phyloP scores from a whole-genome alignment of 2,797 vertebrate genomes.

The Cossypha polioptera region DNA sequence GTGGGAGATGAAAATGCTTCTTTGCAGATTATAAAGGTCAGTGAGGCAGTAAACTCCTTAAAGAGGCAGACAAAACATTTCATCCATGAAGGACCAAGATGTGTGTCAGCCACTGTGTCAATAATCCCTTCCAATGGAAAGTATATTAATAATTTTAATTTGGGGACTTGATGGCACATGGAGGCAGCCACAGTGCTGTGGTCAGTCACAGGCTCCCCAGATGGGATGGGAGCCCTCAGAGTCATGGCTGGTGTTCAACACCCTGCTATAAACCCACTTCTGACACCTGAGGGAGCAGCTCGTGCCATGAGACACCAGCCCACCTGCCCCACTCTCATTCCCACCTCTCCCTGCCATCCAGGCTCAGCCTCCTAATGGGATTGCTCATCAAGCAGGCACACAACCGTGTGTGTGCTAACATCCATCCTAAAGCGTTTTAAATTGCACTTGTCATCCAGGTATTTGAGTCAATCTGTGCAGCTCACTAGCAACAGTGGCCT shows the following conservation, averaged over 20 bases:
- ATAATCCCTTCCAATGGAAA: background rate
- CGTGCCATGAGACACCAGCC: background rate
- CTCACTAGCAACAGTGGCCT: background rate
- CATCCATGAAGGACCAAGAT: background rate
- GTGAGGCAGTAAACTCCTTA: constrained; percentile 69
- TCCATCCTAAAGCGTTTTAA: background rate
- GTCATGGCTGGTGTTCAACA: background rate
- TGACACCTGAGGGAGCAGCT: background rate
- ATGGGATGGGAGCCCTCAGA: background rate
- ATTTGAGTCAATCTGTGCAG: background rate
- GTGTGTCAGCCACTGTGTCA: background rate
- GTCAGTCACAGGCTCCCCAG: background rate
- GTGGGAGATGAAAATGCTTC: constrained; percentile 69
- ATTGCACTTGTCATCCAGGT: background rate
- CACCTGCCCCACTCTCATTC: background rate
- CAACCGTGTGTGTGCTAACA: background rate
- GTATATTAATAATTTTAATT: background rate
- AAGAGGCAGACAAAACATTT: constrained; percentile 63
- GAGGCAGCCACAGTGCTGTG: background rate
- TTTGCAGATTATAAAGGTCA: constrained; percentile 75
- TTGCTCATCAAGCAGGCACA: rapidly evolving
- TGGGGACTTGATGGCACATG: background rate
- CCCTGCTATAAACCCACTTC: background rate
- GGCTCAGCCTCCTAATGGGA: background rate
- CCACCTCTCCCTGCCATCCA: background rate